A percentile compares a stretch with the other conserved stretches of the same genome.
Evolutionary conservation across 2,797 vertebrate species (phyloP).

Genomic region (Picus viridis): DNA sequence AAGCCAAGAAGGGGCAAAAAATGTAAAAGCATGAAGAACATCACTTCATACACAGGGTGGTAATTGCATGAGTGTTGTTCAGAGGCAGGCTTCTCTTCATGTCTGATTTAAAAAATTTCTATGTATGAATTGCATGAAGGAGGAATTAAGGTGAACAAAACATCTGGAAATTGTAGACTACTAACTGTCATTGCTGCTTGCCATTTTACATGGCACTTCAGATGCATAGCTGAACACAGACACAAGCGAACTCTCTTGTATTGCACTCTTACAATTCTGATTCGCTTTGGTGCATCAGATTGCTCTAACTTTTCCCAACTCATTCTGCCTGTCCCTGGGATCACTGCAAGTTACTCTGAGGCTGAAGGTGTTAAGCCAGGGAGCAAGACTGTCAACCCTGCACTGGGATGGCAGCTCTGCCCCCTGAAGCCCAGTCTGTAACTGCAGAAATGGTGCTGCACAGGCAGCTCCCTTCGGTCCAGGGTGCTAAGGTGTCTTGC

Average conservation of each 20-base stretch:
- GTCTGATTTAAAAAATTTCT: background rate
- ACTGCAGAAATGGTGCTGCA: background rate
- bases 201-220: background rate
- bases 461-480: background rate
- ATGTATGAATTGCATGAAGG: background rate
- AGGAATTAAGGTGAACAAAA: background rate
- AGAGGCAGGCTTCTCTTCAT: constrained; percentile 1
- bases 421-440: background rate
- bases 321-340: background rate
- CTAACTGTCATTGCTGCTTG: background rate
- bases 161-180: background rate
- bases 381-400: background rate
- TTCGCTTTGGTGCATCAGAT: background rate
- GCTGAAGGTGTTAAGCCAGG: background rate
- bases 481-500: rapidly evolving
- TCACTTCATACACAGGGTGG: background rate
- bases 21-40: background rate
- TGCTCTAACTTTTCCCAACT: background rate
- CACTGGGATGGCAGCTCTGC: background rate
- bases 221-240: background rate
- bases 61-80: background rate
- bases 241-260: background rate
- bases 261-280: background rate
- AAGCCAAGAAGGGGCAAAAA: background rate
- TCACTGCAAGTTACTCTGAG: background rate